Percentiles rank a stretch among this genome's conserved stretches.
Evolutionary conservation across 2,113 vertebrate species (phyloP).

Genomic region (Seriola dumerili): DNA sequence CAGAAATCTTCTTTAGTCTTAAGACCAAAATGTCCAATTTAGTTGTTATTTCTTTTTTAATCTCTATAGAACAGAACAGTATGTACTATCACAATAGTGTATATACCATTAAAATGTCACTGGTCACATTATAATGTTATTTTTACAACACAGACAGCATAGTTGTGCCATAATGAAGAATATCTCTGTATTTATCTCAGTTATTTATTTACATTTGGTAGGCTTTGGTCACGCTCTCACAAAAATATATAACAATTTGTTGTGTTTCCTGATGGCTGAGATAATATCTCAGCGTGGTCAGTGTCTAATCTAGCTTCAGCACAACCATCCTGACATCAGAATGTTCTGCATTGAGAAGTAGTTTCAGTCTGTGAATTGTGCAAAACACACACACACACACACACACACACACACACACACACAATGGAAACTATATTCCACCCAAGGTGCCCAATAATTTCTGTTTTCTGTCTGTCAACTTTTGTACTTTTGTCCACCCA

Average conservation of each 20-base stretch:
- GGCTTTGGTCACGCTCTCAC: neutral
- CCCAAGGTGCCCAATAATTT: constrained; percentile 52
- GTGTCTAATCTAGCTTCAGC: neutral
- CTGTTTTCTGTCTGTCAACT: constrained; percentile 73
- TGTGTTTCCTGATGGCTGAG: neutral
- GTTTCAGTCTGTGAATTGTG: neutral
- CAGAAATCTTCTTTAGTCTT: neutral
- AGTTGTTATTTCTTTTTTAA: neutral
- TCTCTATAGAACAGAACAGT: neutral
- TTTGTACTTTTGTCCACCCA: constrained; percentile 82
- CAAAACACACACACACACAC: constrained; percentile 14
- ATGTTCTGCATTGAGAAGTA: neutral
- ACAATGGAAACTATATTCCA: constrained; percentile 77
- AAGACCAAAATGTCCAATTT: neutral
- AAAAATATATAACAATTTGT: too few relatives aligned
- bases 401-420: constrained; percentile 21
- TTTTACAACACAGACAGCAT: neutral
- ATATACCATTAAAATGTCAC: too few relatives aligned
- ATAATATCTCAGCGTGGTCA: neutral
- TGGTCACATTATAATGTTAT: neutral
- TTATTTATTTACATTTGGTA: neutral
- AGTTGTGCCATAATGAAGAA: neutral
- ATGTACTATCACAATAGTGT: neutral
- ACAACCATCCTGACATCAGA: neutral
- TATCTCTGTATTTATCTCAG: neutral